Percentiles rank a stretch among this genome's conserved stretches.
phyloP scores from a whole-genome alignment of 2,113 vertebrate genomes.

The Furnarius figulus region DNA sequence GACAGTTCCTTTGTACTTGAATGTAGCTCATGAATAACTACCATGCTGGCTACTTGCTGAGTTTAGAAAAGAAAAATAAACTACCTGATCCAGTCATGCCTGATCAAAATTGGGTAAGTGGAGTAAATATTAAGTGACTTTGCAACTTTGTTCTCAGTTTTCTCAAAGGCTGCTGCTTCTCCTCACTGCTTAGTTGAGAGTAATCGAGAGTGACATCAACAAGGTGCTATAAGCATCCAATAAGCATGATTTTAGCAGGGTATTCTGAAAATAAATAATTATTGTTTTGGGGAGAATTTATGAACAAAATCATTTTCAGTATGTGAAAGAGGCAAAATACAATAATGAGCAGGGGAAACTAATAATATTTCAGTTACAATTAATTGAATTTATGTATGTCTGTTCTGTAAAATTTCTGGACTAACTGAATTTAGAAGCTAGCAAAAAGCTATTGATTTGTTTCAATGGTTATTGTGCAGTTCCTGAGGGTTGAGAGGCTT shows the following conservation, averaged over 20 bases:
- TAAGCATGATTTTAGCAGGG: background rate
- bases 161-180: background rate
- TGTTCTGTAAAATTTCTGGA: background rate
- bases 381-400: background rate
- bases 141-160: background rate
- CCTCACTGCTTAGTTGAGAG: background rate
- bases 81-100: background rate
- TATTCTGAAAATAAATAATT: background rate
- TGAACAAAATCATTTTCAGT: background rate
- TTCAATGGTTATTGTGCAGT: background rate
- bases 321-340: background rate
- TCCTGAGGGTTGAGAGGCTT: background rate
- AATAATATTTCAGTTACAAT: background rate
- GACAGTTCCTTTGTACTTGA: background rate
- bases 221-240: background rate
- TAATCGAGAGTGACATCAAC: background rate
- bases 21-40: background rate
- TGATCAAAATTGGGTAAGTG: background rate
- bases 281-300: background rate
- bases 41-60: background rate
- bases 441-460: background rate
- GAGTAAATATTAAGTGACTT: background rate
- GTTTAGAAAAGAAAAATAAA: background rate
- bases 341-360: background rate
- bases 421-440: background rate